Evolutionary conservation across 23 tunicate species (phyloP).

Genomic region (Corella eumyota): DNA sequence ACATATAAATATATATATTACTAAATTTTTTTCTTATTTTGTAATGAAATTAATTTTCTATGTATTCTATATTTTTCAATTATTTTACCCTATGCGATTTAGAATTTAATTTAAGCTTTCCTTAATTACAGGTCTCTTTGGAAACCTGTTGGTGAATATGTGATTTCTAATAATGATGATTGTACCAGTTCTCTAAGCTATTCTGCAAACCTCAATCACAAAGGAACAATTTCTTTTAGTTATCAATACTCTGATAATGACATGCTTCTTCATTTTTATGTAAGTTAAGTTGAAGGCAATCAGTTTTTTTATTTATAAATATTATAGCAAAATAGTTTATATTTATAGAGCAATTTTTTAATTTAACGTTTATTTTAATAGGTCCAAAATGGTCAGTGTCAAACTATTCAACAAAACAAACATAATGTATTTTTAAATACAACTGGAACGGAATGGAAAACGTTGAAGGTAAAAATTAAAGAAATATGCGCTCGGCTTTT

Average conservation of each 20-base stretch:
- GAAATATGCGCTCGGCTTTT: too few species aligned
- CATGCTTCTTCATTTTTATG: constrained; percentile 75
- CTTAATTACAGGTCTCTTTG: constrained; percentile 31
- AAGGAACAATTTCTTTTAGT: constrained; percentile 42
- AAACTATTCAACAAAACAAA: constrained; percentile 9
- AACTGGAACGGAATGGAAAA: constrained; percentile 60
- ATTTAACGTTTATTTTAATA: constrained; percentile 5
- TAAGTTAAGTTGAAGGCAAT: too few species aligned
- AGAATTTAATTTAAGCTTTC: not conserved
- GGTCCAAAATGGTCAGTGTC: constrained; percentile 61
- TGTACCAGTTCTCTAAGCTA: constrained; percentile 73
- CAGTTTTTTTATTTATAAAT: not conserved
- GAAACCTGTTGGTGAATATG: constrained; percentile 46
- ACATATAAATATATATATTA: too few species aligned
- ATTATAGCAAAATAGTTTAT: not conserved
- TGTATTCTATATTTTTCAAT: too few species aligned
- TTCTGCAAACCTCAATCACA: constrained; percentile 29
- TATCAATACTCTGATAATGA: constrained; percentile 65
- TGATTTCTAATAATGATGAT: constrained; percentile 61
- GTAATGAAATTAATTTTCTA: too few species aligned
- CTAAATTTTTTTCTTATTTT: too few species aligned
- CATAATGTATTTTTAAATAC: constrained; percentile 44
- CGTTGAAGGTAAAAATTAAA: constrained; percentile 37
- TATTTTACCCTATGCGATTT: too few species aligned
- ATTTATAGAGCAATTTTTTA: not conserved